Evolutionary conservation across 2,113 vertebrate species (phyloP).

Genomic region (Okapia johnstoni): DNA sequence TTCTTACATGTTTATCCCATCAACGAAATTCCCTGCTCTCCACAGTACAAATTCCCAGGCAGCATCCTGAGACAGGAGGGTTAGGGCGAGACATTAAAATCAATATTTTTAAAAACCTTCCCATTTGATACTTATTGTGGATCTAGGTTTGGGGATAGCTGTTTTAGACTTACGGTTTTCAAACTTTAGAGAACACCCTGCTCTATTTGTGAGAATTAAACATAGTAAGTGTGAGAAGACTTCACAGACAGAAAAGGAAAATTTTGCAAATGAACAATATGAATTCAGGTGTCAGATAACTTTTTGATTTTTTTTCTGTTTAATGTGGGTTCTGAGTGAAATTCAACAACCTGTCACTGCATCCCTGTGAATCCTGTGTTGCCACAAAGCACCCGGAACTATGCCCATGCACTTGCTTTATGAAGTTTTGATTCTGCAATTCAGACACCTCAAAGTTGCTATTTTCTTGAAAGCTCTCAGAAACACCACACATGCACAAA

Average conservation of each 20-base stretch:
- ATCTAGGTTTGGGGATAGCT: not conserved
- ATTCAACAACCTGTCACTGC: not conserved
- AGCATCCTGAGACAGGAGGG: not conserved
- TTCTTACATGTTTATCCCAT: not conserved
- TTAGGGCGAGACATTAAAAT: not conserved
- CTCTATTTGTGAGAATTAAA: not conserved
- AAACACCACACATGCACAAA: not conserved
- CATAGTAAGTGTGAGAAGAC: not conserved
- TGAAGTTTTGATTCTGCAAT: not conserved
- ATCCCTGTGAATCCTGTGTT: not conserved
- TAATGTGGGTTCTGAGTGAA: not conserved
- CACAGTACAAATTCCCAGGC: not conserved
- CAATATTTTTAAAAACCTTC: not conserved
- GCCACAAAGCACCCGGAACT: not conserved
- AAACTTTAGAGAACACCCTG: not conserved
- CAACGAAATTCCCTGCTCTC: too few species aligned
- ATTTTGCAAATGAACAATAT: not conserved
- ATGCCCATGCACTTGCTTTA: not conserved
- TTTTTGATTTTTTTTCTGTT: not conserved
- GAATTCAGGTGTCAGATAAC: not conserved
- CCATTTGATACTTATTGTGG: not conserved
- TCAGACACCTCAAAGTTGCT: not conserved
- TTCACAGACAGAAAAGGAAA: not conserved
- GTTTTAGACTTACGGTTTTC: not conserved
- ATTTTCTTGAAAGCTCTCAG: not conserved